These are phyloP conservation scores for Macrostomum lignano DNA, from an alignment of 1,140 invertebrate species.

Conservation along the genomic window DNA sequence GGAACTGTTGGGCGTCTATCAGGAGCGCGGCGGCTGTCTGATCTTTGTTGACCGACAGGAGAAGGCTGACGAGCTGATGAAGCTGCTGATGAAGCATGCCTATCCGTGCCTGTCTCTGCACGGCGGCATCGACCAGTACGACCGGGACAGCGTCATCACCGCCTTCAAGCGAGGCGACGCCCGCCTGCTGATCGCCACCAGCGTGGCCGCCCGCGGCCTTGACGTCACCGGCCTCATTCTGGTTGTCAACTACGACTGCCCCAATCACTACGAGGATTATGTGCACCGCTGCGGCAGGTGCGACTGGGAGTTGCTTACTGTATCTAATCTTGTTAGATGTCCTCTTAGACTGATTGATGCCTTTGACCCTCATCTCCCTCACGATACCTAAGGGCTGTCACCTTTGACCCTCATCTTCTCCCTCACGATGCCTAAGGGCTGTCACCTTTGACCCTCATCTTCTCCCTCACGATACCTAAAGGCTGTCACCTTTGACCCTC, in stretches of 20 bases:
- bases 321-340: too few species aligned
- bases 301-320: too few species aligned
- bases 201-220: constrained; percentile 73
- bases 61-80: constrained; percentile 63
- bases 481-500: too few species aligned
- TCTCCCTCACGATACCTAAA: too few species aligned
- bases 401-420: too few species aligned
- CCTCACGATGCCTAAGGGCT: too few species aligned
- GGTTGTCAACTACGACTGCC: constrained; percentile 95
- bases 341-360: too few species aligned
- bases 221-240: constrained; percentile 92
- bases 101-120: constrained; percentile 81
- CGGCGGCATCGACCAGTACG: constrained; percentile 95
- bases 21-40: constrained; percentile 65
- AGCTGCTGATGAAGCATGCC: constrained; percentile 79
- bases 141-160: constrained; percentile 79
- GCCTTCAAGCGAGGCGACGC: constrained; percentile 80
- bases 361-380: too few species aligned
- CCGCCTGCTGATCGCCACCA: constrained; percentile 51
- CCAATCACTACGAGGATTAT: constrained; percentile 99
- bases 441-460: too few species aligned
- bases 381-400: too few species aligned
- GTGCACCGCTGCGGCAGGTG: constrained; percentile 93
- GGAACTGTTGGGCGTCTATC: constrained; percentile 72
- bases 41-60: constrained; percentile 98